Evolutionary conservation across 2,797 vertebrate species (phyloP), one percentile per base, ranked within the genome.

Genomic region (Cichlasoma orientale): DNA sequence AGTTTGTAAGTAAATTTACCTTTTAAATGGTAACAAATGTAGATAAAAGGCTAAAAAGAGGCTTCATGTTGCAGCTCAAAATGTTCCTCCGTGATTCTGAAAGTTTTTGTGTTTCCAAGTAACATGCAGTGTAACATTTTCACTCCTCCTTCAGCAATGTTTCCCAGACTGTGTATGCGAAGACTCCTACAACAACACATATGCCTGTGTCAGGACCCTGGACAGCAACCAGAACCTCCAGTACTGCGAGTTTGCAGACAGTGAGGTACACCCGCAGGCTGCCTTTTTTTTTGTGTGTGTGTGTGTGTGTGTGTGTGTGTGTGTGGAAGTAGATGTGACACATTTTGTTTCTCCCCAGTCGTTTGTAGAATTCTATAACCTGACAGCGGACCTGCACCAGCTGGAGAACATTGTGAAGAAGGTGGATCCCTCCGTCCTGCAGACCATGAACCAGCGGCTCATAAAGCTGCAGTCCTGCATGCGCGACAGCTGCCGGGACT

Each of bases 171-270:
- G 96, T 18, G 95, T 96, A 68, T 96, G 96, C 14, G 95, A 96
- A 55, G 96, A 96, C 18, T 90, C 96, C 83, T 95, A 86, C 79
- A 96, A 96, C 91, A 96, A 96, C 91, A 96, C 96, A 0, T 96
- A 96, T 21, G 96, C 96, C 83, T 96, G 96, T 47, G 95, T 96
- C 71, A 72, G 96, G 54, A 95, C 90, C 3, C 86, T 96, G 0
- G 76, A 79, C 18, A n/a, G 73, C 0, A 38, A 72, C 2, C 33
- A 74, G 13, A 61, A 96, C 88, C 82, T 96, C 19, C 96, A 96
- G 74, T 96, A 96, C 90, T 96, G 96, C 70, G 96, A 96, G 90
- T 96, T 96, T 66, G 96, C 95, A 0, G 96, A 96, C 92, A 93
- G 41, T 3, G 95, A 96, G 95, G 96, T 96, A 86, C 3, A 0